Evolutionary conservation across 2,888 invertebrate species (phyloP), one percentile per base, ranked within the genome.

Genomic region (Eupithecia centaureata): DNA sequence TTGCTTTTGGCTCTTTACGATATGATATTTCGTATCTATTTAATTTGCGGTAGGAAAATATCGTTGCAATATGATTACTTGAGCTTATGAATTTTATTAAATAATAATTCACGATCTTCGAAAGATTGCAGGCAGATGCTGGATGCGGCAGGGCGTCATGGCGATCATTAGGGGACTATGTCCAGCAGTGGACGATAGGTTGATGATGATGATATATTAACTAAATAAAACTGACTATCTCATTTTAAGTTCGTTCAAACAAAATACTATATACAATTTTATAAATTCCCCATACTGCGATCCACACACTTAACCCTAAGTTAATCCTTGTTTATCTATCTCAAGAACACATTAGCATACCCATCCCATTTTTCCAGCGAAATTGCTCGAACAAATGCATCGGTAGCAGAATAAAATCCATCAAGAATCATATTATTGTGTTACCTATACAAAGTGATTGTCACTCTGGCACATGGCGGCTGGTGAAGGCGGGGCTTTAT

Each of bases 361-460:
- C 68, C 70, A 71, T 70, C 68, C 69, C 68, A 77, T 78, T 79
- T 79, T 77, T 76, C 69, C 75, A 77, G 74, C 73, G 83, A 87
- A 88, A 86, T 86, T 84, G 82, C 82, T 85, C 86, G 85, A 84
- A 86, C 83, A 89, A 90, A 90, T 91, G 92, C 92, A 92, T 90
- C 87, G 86, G 85, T 86, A 85, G 87, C 83, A 88, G 90, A 89
- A 91, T 91, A 90, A 92, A 92, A 92, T 92, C 92, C 92, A 93
- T 92, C 93, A 92, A 86, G 92, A 89, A 91, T 91, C 91, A 90
- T 92, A 92, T 92, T 91, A 92, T 92, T 93, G 89, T 89, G 91
- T 92, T 93, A 92, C 92, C 92, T 92, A 92, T 92, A 93, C 93
- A 92, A 92, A 92, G 90, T 91, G 93, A 92, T 93, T 93, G 93